Base-by-base conservation (phyloP, 2,888 invertebrate genomes). In the Phorcus lineatus region DNA sequence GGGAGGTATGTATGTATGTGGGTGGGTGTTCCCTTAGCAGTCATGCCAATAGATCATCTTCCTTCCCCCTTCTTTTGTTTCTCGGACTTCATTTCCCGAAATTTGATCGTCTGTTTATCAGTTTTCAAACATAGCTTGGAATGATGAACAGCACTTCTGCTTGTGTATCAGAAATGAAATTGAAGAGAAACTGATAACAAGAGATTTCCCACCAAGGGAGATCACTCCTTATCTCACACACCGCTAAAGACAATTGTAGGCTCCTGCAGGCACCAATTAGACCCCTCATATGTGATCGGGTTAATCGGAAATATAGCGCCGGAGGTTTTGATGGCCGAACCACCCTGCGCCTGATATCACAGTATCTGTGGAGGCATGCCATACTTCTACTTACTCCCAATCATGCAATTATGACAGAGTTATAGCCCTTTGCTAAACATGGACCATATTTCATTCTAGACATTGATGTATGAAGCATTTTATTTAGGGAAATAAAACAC, bases 221-320 rank as follows among this genome's bases (percentile, higher is more conserved):
- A 80, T 66, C 28, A 66, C 40, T 47, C 57, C 75, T 80, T 80
- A 80, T 80, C 80, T 66, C 22, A n/a, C 13, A 17, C 24, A 54
- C 19, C 13, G 55, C 67, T 55, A 22, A 53, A 77, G 77, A 77
- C 77, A 80, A 77, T 80, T 47, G 77, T 24, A 31, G n/a, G 57
- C 31, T 77, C 74, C 36, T 74, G 78, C 74, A 74, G 77, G 57
- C 77, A 31, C 77, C 80, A 80, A 80, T 80, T 80, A 80, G 74
- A 74, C 31, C 70, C 36, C 40, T 70, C 70, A 70, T 70, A 70
- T 70, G 36, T n/a, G 70, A 70, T 70, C 70, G 17, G n/a, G 40
- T 70, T 70, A 70, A 62, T 62, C 62, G 62, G 62, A 62, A 62
- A 70, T 70, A 70, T 70, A 70, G 31, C 36, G 70, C 19, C 36